Evolutionary conservation across 2,113 vertebrate genomes (phyloP).

Genomic region (Casuarius casuarius): DNA sequence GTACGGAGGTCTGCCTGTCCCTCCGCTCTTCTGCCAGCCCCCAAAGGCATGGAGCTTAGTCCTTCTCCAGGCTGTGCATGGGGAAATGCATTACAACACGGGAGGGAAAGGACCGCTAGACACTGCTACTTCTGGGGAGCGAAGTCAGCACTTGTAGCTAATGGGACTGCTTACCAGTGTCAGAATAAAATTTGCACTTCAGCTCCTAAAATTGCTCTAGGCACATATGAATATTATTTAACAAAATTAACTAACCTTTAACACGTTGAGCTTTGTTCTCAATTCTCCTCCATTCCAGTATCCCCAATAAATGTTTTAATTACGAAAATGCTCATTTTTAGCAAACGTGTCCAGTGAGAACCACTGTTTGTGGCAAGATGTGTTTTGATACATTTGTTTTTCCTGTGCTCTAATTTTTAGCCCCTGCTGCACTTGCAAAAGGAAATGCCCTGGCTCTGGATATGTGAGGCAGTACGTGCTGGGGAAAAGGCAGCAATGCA

Average conservation of each 20-base stretch:
- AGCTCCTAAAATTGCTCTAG: not conserved
- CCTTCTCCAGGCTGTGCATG: not conserved
- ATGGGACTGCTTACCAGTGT: no score
- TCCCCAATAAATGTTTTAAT: not conserved
- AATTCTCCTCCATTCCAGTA: not conserved
- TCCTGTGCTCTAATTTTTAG: not conserved
- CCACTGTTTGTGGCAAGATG: not conserved
- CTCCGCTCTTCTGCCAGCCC: not conserved
- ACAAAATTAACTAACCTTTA: not conserved
- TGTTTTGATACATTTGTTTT: not conserved
- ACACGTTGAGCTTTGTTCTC: not conserved
- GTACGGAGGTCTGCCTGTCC: not conserved
- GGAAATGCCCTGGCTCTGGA: not conserved
- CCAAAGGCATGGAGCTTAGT: not conserved
- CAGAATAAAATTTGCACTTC: not conserved
- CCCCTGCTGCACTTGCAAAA: not conserved
- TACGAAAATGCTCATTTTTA: not conserved
- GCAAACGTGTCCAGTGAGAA: not conserved
- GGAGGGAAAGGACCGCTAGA: not conserved
- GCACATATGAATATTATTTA: not conserved
- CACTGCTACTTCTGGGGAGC: not conserved
- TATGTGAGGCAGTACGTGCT: not conserved
- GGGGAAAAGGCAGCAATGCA: not conserved
- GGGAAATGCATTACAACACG: not conserved
- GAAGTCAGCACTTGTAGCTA: not conserved